Base-by-base conservation (phyloP, 2,113 vertebrate species). In the Chascanopsetta lugubris region DNA sequence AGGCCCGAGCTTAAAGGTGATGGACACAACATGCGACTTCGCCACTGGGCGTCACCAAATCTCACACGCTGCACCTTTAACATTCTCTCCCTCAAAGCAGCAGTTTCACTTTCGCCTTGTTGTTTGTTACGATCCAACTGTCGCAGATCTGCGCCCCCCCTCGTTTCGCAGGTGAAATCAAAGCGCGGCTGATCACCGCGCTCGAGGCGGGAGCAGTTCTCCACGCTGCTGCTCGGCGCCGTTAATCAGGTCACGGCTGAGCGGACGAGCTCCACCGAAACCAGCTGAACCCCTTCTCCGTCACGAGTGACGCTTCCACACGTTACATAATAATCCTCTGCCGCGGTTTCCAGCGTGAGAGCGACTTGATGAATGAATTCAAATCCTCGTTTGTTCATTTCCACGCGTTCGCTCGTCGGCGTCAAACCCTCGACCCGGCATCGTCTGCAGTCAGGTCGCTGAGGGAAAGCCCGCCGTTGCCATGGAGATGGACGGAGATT, bases 171-270 rank as follows among this genome's bases (percentile, higher is more conserved):
- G n/a, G n/a, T n/a, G n/a, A n/a, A n/a, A n/a, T n/a, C n/a, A n/a
- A n/a, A n/a, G n/a, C n/a, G n/a, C n/a, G n/a, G n/a, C n/a, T 61
- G 42, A 26, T 43, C 42, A 58, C 22, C 27, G 63, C 45, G 48
- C 56, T 50, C n/a, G n/a, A n/a, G n/a, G n/a, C n/a, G n/a, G n/a
- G n/a, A n/a, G n/a, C n/a, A n/a, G 10, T 59, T 72, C 78, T 77
- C 65, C 50, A 63, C 73, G 53, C 58, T 45, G 2, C 55, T 47
- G 65, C 75, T 76, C 64, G 51, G 26, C 49, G 62, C 25, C 75
- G 55, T 48, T 82, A 85, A 87, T 90, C 82, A 70, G 42, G 61
- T 77, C 74, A 59, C 45, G 72, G 69, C 17, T 6, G 17, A 40
- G 11, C 38, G 17, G 17, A 74, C 56, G 34, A 65, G 76, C 65